Evolutionary conservation across 2,113 vertebrate genomes (phyloP), one percentile per base, ranked within the genome.

Genomic region (Ranitomeya imitator): DNA sequence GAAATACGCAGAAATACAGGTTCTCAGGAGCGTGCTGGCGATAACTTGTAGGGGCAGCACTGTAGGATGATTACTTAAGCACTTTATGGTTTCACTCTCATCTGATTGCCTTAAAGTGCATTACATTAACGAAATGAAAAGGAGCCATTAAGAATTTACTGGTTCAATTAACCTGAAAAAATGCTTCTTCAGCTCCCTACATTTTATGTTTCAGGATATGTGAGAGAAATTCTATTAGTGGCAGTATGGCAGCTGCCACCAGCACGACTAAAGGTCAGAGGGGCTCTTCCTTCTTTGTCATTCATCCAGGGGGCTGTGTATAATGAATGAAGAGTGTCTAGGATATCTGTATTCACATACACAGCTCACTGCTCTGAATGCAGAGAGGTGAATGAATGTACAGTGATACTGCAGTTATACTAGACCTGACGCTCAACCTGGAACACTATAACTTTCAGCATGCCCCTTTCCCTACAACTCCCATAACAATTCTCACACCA

Each of bases 101-200:
- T 86, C 69, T 76, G 84, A 86, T 86, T 86, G 73, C 85, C 74
- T 76, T 86, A 79, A 67, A 86, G 76, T 79, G 85, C 85, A 79
- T 65, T 86, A 67, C 85, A 86, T 79, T 86, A 86, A 79, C 85
- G 19, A 77, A 85, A 86, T 65, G 74, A 86, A 79, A 79, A 51
- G 51, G 60, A 19, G 21, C 60, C 85, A 79, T 86, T 86, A 86
- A 54, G 76, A 79, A 86, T 86, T 86, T 79, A 86, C 85, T 79
- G 76, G 19, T 79, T 78, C 85, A 86, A 86, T 86, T 79, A 86
- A 65, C 85, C 76, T 79, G 76, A 79, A 86, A 77, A 83, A 85
- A 57, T 14, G 59, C 73, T 61, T 23, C 85, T 86, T 79, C 37
- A 86, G 85, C 60, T 79, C n/a, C 73, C 45, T 45, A 67, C 59